Base-by-base conservation (phyloP, 1,140 invertebrate genomes). In the Sitodiplosis mosellana region DNA sequence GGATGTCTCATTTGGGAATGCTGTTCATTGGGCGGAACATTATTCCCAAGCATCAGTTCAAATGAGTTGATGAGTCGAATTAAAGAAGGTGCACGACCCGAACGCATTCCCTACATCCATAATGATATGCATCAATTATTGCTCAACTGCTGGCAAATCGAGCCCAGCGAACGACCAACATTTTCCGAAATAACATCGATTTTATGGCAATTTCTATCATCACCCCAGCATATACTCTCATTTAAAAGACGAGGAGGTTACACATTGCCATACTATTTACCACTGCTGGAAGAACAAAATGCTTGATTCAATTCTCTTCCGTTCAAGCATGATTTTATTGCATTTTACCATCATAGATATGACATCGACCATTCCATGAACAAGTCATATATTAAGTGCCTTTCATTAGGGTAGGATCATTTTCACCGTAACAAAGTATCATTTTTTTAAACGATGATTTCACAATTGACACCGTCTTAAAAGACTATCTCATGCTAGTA, bases 1-100 rank as follows among this genome's bases (percentile, higher is more conserved):
- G 86, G 78, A 3, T 75, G 83, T 48, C 58, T 89, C 8, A 61
- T 87, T 33, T 90, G 86, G 87, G 87, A 91, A 62, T 75, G 82
- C 51, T 72, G 82, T 46, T 77, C 37, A 40, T 6, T 21, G 5
- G 41, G 41, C 18, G 41, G 41, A 18, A 89, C 85, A 7, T 83
- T 80, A 0, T 89, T 86, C 60, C 68, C 74, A 1, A 73, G 77
- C 44, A 64, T 85, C 6, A 56, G 59, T 20, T 63, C 69, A 14
- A 76, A 69, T 43, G 75, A 74, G 49, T 72, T 91, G 1, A 69
- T 77, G 7, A 70, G 75, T 8, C 69, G 80, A 44, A 65, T 90
- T 4, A 65, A 75, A 22, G 69, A 70, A 53, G 83, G 83, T 1
- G 65, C 78, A 47, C 67, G 83, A 22, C 76, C 86, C 2, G 70